Base-by-base conservation (phyloP, 2,888 invertebrate species). In the Mechanitis mazaeus region DNA sequence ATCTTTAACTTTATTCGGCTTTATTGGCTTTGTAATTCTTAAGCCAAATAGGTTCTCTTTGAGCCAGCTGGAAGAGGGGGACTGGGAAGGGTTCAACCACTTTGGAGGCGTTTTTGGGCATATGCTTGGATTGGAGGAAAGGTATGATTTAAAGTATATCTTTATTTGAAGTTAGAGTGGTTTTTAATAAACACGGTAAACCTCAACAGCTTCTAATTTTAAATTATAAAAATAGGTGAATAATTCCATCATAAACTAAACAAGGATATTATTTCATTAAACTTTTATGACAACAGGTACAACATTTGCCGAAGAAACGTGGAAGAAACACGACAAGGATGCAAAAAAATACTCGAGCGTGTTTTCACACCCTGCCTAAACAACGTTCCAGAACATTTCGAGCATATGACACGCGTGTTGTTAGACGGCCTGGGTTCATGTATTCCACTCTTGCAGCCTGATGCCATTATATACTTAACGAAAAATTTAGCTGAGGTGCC, bases 1-100 rank as follows among this genome's bases (percentile, higher is more conserved):
- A 93, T 93, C 93, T 0, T 75, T 96, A 3, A 95, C 96, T 0
- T 95, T 95, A 76, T 95, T 95, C 76, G 95, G 95, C 9, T 96
- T 96, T 75, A 92, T 96, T 78, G 96, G 95, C 0, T 92, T 93
- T 66, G 86, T 92, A 1, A 75, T 95, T 0, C 73, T 94, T 3
- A 90, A 91, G 56, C 90, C 92, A 0, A 84, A 92, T 63, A 80
- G 91, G 58, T 84, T 95, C 55, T 94, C 94, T 0, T 84, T 95
- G 6, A 79, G 85, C 12, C 84, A 90, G 54, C 83, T 88, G 3
- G 90, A 85, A 4, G 75, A 83, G 1, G 91, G 90, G 58, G 93
- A 95, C 61, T 83, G 94, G 63, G 93, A 94, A 62, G 93, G 92
- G 3, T 93, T 94, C 62, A 81, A 94, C 1, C 95, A 96, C 78